Base-by-base conservation (phyloP, 2,113 vertebrate genomes). In the Cyanoramphus novaezelandiae region DNA sequence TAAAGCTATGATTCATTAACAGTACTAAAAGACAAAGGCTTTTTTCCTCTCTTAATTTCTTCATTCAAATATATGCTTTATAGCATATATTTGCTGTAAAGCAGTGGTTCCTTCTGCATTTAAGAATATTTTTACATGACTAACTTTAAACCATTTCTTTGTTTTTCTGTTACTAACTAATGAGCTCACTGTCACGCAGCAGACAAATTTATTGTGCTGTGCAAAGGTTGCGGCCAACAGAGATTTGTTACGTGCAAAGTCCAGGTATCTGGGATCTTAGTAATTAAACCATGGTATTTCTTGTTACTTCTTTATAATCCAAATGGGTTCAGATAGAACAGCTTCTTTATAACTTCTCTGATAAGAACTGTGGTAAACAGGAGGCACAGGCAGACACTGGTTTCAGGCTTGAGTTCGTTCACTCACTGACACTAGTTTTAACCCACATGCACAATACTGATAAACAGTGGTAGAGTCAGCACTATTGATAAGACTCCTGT, bases 161-260 rank as follows among this genome's bases (percentile, higher is more conserved):
- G 97, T 97, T 98, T 97, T 96, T 90, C 82, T 87, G 57, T 86
- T 96, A 94, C 86, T 95, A 88, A 93, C 65, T 95, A 84, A 53
- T 95, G 95, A 95, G 90, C 96, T 97, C 97, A 91, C 60, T 97
- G 97, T 93, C 98, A 98, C 95, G 92, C 81, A 70, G 97, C 95
- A 94, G 93, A 85, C 12, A 13, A 65, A 93, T 97, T 98, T 97
- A 98, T 96, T 95, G 91, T 86, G 92, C 85, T 13, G 98, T 97
- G 78, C 98, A 98, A 98, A 98, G 98, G 97, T 98, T 98, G 94
- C 57, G 69, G 95, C 83, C 97, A 98, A 95, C 95, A 97, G 60
- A 98, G 87, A 97, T 92, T 97, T 96, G 95, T 85, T 92, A 71
- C 7, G 95, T 92, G 77, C 97, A 96, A 98, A 98, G 98, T 98